phyloP scores from a whole-genome alignment of 1,140 invertebrate species.

The Drosophila tropicalis region DNA sequence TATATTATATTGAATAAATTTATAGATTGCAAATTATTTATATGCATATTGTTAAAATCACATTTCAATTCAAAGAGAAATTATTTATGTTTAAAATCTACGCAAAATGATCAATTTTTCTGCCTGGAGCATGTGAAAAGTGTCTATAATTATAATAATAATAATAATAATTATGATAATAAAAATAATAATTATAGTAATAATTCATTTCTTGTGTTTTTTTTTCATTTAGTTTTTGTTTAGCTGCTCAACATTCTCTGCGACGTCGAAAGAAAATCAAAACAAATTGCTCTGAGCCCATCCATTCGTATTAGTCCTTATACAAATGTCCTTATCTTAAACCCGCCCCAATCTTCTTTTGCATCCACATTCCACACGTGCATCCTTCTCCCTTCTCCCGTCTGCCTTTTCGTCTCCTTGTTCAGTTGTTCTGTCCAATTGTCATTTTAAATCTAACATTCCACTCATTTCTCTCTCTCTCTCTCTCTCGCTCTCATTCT shows the following conservation, averaged over 20 bases:
- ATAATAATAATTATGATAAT: too few species aligned
- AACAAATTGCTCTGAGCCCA: conserved; percentile 57
- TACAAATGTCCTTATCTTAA: too few species aligned
- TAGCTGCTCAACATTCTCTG: conserved; percentile 31
- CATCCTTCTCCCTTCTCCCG: neutral
- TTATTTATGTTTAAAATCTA: conserved; percentile 5
- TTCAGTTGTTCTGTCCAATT: neutral
- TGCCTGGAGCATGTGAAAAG: neutral
- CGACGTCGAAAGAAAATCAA: conserved; percentile 40
- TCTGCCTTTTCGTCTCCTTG: neutral
- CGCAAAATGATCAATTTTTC: neutral
- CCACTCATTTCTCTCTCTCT: too few species aligned
- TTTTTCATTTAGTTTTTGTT: neutral
- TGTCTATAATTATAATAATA: neutral
- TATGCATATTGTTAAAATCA: conserved; percentile 59
- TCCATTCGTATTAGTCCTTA: conserved; percentile 9
- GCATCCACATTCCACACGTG: neutral
- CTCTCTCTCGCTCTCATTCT: too few species aligned
- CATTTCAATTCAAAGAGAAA: conserved; percentile 60
- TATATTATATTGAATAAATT: conserved; percentile 13
- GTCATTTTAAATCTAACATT: conserved; percentile 2
- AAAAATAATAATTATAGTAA: neutral
- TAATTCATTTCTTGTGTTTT: neutral
- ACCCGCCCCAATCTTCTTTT: neutral
- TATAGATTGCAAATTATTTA: conserved; percentile 41